Base-by-base conservation (phyloP, 2,888 invertebrate species). In the Apodemia hepburni region DNA sequence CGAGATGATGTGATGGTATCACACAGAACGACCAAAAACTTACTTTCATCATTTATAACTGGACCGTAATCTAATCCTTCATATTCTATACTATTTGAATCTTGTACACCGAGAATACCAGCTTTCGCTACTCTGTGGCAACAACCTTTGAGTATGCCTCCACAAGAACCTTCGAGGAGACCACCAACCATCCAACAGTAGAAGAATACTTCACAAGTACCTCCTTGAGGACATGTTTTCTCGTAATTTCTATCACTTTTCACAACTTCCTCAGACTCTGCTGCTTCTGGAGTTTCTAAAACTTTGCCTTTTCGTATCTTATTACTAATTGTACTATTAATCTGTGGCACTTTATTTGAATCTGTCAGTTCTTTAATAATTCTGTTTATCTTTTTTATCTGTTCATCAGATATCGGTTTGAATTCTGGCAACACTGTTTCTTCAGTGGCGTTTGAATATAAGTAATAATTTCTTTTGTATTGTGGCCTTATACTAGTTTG, bases 111-210 rank as follows among this genome's bases (percentile, higher is more conserved):
- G 63, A 94, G 87, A 9, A 89, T 76, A 65, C 94, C 94, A 66
- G 94, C 92, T 79, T 95, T 95, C 15, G 95, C 94, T 65, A 93
- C 93, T 84, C 96, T 95, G 81, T 96, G 96, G 86, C 97, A 98
- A 93, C 97, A 98, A 70, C 97, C 97, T 80, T 95, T 96, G 73
- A 97, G 92, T 70, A 97, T 92, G 68, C 96, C 95, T 71, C 95
- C 95, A 84, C 97, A 98, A 69, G 96, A 94, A 70, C 96, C 96
- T 77, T 97, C 97, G 78, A 97, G 92, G 65, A 97, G 92, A 66
- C 97, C 97, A 72, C 97, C 96, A 66, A 96, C 94, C 93, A 97
- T 94, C 97, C 97, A 98, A 90, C 97, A 98, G 86, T 96, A 94
- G 78, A 97, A 93, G 93, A 97, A 97, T 92, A 97, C 97, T 86